Conservation (phyloP, 1,140 invertebrate genomes). For the Drosophila kanapiae region DNA sequence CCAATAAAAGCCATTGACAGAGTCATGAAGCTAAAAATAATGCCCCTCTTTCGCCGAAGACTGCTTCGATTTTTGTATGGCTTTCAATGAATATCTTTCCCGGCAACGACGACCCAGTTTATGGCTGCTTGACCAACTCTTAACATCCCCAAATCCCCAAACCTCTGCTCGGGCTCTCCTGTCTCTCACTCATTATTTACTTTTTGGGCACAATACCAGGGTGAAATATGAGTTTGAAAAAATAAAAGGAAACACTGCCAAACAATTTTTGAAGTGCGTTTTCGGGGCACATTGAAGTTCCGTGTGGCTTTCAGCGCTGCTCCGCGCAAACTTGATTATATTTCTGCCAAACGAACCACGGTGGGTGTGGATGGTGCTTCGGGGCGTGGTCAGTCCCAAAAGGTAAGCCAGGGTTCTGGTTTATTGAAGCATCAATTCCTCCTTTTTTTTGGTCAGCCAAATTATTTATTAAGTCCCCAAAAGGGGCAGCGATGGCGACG, state of each 20-base stretch:
- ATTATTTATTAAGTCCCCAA: slow-evolving; percentile 77
- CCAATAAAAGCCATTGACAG: background rate
- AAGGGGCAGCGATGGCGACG: slow-evolving; percentile 37
- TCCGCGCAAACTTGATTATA: slow-evolving; percentile 70
- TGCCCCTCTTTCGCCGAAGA: background rate
- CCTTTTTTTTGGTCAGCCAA: slow-evolving; percentile 52
- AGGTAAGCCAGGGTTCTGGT: slow-evolving; percentile 48
- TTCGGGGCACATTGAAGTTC: slow-evolving; percentile 58
- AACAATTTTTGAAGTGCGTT: slow-evolving; percentile 72
- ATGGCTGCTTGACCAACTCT: slow-evolving; percentile 22
- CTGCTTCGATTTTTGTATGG: background rate
- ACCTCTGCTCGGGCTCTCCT: background rate
- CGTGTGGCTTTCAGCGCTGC: slow-evolving; percentile 67
- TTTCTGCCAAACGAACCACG: slow-evolving; percentile 28
- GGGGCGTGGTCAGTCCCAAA: slow-evolving; percentile 18
- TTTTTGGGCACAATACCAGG: slow-evolving; percentile 15
- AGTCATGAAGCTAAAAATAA: slow-evolving; percentile 1
- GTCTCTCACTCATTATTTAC: slow-evolving; percentile 48
- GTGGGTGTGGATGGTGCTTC: slow-evolving; percentile 1
- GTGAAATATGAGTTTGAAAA: slow-evolving; percentile 49
- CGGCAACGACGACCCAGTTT: slow-evolving; percentile 5
- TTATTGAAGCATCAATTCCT: slow-evolving; percentile 70
- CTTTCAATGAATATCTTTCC: slow-evolving; percentile 7
- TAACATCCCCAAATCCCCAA: slow-evolving; percentile 7
- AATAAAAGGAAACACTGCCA: slow-evolving; percentile 35